Percentiles rank a stretch among this genome's conserved stretches.
Conservation (phyloP, 2,113 vertebrate genomes). For the Ivindomyrus marchei region DNA sequence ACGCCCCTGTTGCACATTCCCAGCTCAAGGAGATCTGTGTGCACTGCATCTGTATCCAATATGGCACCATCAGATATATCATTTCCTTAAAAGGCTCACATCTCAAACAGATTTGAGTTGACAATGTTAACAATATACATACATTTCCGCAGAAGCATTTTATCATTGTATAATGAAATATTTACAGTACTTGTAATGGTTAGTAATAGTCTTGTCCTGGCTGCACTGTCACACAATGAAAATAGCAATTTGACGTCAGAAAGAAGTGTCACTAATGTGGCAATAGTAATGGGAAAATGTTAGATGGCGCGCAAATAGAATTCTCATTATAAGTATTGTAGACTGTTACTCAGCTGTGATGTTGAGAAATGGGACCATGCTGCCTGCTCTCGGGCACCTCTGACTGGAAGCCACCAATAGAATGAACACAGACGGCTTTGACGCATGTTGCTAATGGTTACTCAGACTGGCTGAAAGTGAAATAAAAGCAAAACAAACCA, state of each 20-base stretch:
- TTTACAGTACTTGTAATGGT: background rate
- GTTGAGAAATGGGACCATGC: background rate
- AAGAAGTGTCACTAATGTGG: background rate
- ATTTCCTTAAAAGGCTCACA: background rate
- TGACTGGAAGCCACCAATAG: background rate
- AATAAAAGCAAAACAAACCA: conserved; percentile 44
- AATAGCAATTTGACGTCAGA: background rate
- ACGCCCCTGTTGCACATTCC: background rate
- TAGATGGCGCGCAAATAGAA: background rate
- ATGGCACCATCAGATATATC: background rate
- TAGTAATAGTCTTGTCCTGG: background rate
- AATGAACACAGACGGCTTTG: background rate
- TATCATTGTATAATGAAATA: background rate
- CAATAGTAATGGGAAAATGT: background rate
- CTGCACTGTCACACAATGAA: background rate
- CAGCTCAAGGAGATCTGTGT: background rate
- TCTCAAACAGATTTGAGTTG: background rate
- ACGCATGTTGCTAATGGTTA: conserved; percentile 1
- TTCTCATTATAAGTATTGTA: background rate
- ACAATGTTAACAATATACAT: background rate
- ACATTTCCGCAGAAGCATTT: background rate
- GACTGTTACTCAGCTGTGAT: background rate
- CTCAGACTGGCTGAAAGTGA: conserved; percentile 43
- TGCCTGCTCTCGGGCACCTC: background rate
- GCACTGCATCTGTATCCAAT: background rate